phyloP scores from a whole-genome alignment of 2,113 vertebrate genomes.

The Hemiprocne comata region DNA sequence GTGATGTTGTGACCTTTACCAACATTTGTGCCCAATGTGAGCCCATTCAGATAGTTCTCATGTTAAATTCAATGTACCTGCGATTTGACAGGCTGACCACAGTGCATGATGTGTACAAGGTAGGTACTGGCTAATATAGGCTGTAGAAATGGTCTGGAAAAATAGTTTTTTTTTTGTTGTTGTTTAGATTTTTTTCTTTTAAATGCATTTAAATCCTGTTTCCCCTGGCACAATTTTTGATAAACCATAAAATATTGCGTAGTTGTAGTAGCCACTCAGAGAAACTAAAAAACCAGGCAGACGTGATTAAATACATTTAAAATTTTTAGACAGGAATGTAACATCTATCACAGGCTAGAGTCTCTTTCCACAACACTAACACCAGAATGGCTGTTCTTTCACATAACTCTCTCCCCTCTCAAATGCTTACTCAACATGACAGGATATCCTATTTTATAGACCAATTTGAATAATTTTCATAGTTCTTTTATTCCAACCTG shows the following conservation, averaged over 20 bases:
- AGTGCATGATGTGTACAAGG: conserved; percentile 83
- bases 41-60: conserved; percentile 82
- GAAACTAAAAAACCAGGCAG: not conserved
- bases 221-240: not conserved
- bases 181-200: not conserved
- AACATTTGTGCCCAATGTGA: conserved; percentile 81
- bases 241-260: not conserved
- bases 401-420: not conserved
- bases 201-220: not conserved
- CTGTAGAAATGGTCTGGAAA: not conserved
- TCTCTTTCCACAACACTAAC: not conserved
- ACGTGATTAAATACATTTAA: not conserved
- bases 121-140: not conserved
- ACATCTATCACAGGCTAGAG: accelerated
- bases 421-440: not conserved
- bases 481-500: not conserved
- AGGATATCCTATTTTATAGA: not conserved
- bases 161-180: not conserved
- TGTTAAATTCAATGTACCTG: conserved; percentile 83
- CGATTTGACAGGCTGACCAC: conserved; percentile 81
- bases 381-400: not conserved
- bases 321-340: not conserved
- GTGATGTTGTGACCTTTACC: conserved; percentile 82
- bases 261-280: not conserved
- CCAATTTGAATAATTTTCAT: not conserved